Base-by-base conservation (phyloP, 2,888 invertebrate species). In the Ephialtes manifestator region DNA sequence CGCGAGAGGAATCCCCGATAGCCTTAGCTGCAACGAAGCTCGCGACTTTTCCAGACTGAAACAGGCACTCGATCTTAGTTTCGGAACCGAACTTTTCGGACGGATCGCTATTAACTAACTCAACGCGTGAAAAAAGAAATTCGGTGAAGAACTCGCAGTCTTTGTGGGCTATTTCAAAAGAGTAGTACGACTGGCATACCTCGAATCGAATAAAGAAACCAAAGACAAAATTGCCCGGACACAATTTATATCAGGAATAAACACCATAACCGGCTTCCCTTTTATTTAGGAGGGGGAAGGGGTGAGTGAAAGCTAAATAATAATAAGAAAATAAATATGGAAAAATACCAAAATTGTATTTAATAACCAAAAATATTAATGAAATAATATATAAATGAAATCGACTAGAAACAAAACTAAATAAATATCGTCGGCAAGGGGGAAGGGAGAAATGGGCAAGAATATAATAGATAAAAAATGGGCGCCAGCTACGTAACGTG, bases 171-270 rank as follows among this genome's bases (percentile, higher is more conserved):
- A 68, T 13, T 28, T 68, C 0, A 68, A 48, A 48, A 48, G 70
- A 1, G 8, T 70, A 0, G 35, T 31, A 18, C 20, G 31, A n/a
- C 8, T 48, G 15, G 70, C 70, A 10, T 53, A 28, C 28, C 51
- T 53, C 1, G 70, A 70, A 53, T 24, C 35, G 0, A 53, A 51
- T 10, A 35, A 53, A 35, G 71, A 71, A 53, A 70, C 70, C 1
- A 24, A 28, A 70, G 70, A 51, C n/a, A 70, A 70, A 31, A 48
- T 70, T 28, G 70, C 51, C 13, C 28, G 48, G 4, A 24, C 15
- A 8, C 51, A 70, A 4, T 70, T 70, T 24, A 70, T 70, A 28
- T 20, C 70, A 7, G 51, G 51, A 51, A 28, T 70, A 13, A 35
- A 10, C 10, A 13, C 48, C n/a, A n/a, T n/a, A n/a, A n/a, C n/a